A percentile compares a stretch with the other conserved stretches of the same genome.
These are phyloP conservation scores for Oryzaephilus surinamensis DNA, from an alignment of 1,140 invertebrate genomes.

Conservation along the genomic window DNA sequence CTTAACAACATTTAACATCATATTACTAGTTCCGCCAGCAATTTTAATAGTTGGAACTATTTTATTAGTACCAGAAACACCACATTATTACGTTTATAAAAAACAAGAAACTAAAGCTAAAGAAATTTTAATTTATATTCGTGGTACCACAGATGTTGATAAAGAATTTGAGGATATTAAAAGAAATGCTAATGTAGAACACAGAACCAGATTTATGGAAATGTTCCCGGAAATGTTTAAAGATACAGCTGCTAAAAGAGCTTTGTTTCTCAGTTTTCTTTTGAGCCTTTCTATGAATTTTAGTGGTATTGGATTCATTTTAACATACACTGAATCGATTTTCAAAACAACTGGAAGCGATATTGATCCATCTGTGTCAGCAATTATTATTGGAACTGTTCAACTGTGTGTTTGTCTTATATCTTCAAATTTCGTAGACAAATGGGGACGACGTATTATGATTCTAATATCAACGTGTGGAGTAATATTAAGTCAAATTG, in stretches of 20 bases:
- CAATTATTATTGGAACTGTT: slow-evolving; percentile 69
- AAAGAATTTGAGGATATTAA: slow-evolving; percentile 26
- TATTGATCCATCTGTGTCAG: slow-evolving; percentile 46
- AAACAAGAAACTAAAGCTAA: slow-evolving; percentile 32
- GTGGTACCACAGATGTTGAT: slow-evolving; percentile 42
- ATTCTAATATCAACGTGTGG: slow-evolving; percentile 57
- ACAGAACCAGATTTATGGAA: no score
- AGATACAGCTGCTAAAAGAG: slow-evolving; percentile 46
- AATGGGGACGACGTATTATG: slow-evolving; percentile 58
- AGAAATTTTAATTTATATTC: slow-evolving; percentile 16
- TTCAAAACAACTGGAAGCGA: slow-evolving; percentile 50
- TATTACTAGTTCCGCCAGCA: background rate
- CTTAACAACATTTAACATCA: background rate
- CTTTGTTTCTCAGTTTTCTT: slow-evolving; percentile 55
- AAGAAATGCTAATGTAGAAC: slow-evolving; percentile 9
- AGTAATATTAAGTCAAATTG: slow-evolving; percentile 36
- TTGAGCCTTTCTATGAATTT: slow-evolving; percentile 65
- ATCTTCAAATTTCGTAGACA: slow-evolving; percentile 62
- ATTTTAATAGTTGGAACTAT: background rate
- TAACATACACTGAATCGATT: slow-evolving; percentile 67
- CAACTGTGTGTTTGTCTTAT: slow-evolving; percentile 55
- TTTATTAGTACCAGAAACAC: background rate
- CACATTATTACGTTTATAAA: background rate
- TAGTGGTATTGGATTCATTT: slow-evolving; percentile 70
- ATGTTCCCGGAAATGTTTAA: slow-evolving; percentile 45